phyloP scores from a whole-genome alignment of 2,113 vertebrate species.

The Mesocricetus auratus region DNA sequence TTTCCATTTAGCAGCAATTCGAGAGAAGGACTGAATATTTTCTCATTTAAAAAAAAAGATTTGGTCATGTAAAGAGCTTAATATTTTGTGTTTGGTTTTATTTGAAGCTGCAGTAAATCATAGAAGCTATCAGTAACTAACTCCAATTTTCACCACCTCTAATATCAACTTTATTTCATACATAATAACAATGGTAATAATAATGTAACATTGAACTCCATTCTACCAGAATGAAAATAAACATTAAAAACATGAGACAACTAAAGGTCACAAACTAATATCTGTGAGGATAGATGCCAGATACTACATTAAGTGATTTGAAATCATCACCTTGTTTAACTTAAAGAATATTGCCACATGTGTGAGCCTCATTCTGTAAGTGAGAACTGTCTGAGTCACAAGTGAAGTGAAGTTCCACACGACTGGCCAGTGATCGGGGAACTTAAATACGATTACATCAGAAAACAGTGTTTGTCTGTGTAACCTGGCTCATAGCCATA shows the following conservation, averaged over 20 bases:
- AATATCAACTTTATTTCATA: not conserved
- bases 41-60: not conserved
- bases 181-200: not conserved
- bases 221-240: not conserved
- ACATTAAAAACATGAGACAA: not conserved
- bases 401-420: not conserved
- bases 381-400: not conserved
- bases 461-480: not conserved
- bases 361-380: not conserved
- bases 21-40: not conserved
- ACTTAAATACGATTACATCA: not conserved
- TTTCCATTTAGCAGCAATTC: not conserved
- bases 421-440: not conserved
- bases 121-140: not conserved
- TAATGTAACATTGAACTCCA: not conserved
- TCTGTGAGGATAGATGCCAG: not conserved
- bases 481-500: not conserved
- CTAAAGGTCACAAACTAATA: not conserved
- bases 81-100: constrained; percentile 13
- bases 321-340: not conserved
- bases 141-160: not conserved
- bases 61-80: not conserved
- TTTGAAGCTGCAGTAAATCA: not conserved
- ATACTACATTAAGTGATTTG: not conserved
- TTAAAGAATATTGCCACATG: not conserved